Conservation (phyloP, 2,888 invertebrate species). For the Teinopalpus imperialis region DNA sequence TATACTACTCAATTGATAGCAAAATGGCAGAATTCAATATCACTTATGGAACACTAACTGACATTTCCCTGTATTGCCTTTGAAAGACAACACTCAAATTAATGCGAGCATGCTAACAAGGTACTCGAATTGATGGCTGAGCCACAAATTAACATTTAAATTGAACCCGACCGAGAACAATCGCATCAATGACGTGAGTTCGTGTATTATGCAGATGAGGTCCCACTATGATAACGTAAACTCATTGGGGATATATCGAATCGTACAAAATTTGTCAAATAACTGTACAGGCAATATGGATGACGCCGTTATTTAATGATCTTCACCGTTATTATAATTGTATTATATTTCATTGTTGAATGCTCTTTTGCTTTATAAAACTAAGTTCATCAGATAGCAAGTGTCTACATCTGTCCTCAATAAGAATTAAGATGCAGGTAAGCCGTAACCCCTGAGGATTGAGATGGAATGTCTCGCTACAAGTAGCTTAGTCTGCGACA, state of each 20-base stretch:
- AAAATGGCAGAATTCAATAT: constrained; percentile 17
- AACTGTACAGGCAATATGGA: neutral
- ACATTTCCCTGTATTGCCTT: constrained; percentile 24
- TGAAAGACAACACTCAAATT: constrained; percentile 29
- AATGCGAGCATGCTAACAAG: constrained; percentile 32
- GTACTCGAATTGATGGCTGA: constrained; percentile 33
- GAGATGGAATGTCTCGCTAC: too few species aligned
- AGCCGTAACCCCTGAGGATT: too few species aligned
- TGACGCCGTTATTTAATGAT: too few species aligned
- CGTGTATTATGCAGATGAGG: constrained; percentile 38
- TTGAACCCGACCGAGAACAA: constrained; percentile 40
- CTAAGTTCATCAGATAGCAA: too few species aligned
- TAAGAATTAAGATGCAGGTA: too few species aligned
- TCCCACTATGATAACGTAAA: constrained; percentile 25
- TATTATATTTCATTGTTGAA: too few species aligned
- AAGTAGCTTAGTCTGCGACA: too few species aligned
- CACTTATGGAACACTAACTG: constrained; percentile 28
- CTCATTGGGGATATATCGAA: constrained; percentile 23
- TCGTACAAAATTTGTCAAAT: constrained; percentile 1
- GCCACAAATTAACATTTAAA: constrained; percentile 50
- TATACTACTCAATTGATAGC: too few species aligned
- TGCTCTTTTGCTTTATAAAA: too few species aligned
- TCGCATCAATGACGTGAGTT: constrained; percentile 39
- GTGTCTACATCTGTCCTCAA: too few species aligned
- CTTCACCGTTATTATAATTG: too few species aligned